Conservation (phyloP, 2,888 invertebrate species). For the Willowsia nigromaculata region DNA sequence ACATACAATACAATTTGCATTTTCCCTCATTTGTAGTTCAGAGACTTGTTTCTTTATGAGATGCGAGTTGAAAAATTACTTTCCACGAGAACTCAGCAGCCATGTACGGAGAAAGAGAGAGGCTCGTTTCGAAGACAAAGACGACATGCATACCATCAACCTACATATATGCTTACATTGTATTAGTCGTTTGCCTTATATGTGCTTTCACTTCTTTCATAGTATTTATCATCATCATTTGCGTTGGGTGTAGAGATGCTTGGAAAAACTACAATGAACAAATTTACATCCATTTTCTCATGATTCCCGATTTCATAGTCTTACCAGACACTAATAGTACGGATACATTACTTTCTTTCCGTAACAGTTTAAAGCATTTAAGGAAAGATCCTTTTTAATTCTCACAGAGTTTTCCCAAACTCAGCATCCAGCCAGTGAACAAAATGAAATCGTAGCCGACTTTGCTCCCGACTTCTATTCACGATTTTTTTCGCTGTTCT, state of each 20-base stretch:
- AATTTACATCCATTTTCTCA: conserved; percentile 44
- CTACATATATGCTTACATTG: no score
- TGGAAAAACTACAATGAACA: neutral
- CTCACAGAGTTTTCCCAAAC: neutral
- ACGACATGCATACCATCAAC: neutral
- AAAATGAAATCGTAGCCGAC: neutral
- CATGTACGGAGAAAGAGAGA: neutral
- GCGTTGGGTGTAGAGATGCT: neutral
- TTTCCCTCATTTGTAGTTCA: neutral
- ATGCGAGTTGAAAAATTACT: neutral
- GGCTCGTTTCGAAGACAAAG: neutral
- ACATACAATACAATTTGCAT: conserved; percentile 11
- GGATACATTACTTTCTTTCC: neutral
- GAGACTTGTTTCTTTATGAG: neutral
- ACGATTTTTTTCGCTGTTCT: neutral
- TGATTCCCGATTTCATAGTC: neutral
- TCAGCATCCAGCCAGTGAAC: neutral
- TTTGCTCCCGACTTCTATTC: neutral
- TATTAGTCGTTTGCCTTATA: no score
- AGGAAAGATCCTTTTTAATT: neutral
- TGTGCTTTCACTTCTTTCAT: no score
- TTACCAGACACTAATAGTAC: conserved; percentile 10
- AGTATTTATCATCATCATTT: neutral
- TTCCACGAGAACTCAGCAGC: neutral
- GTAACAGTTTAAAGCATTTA: conserved; percentile 32